Conservation (phyloP, 2,797 vertebrate species). For the Coluber constrictor region DNA sequence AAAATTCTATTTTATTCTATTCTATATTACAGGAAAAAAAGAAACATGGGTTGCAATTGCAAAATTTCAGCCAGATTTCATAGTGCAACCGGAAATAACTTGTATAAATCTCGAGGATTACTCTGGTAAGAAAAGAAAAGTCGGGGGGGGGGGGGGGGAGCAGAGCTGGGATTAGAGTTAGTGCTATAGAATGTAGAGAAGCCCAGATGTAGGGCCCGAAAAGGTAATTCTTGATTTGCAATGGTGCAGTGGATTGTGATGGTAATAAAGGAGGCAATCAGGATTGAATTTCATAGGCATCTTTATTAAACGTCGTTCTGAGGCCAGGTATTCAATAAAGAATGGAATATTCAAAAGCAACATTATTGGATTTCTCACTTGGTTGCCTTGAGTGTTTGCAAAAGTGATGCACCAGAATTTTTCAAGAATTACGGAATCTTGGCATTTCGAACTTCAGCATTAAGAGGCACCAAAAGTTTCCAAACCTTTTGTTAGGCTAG, state of each 20-base stretch:
- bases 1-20: too few species aligned
- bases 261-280: neutral
- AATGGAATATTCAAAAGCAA: neutral
- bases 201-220: neutral
- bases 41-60: too few species aligned
- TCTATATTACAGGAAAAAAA: too few species aligned
- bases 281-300: neutral
- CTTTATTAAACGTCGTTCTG: neutral
- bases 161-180: too few species aligned
- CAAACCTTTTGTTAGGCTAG: neutral
- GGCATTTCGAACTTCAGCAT: neutral
- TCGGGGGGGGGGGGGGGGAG: too few species aligned
- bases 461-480: neutral
- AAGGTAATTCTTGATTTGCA: neutral
- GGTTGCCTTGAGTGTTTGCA: neutral
- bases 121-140: neutral
- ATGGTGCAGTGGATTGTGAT: neutral
- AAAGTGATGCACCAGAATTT: neutral
- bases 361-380: neutral
- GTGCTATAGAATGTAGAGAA: neutral
- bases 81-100: neutral
- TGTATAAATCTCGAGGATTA: neutral
- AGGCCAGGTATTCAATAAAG: neutral
- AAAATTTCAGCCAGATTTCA: neutral
- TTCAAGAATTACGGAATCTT: neutral